Percentiles rank a stretch among this genome's conserved stretches.
phyloP scores from a whole-genome alignment of 2,888 invertebrate species.

The Chrysolina americana region DNA sequence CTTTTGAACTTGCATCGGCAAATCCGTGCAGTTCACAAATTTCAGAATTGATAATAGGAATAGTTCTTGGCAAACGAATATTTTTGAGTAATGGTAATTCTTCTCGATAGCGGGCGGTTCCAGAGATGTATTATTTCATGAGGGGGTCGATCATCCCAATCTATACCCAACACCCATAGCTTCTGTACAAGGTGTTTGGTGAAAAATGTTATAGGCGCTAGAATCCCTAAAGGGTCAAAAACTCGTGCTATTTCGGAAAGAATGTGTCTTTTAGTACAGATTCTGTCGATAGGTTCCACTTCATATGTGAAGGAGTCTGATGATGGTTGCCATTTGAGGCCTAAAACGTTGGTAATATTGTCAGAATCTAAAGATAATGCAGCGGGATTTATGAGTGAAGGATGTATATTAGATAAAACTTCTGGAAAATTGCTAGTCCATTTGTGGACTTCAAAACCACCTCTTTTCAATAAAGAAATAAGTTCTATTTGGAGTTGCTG shows the following conservation, averaged over 20 bases:
- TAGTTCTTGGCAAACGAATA: conserved; percentile 21
- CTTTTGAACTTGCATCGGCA: conserved; percentile 25
- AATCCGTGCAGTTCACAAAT: conserved; percentile 36
- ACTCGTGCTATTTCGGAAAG: conserved; percentile 28
- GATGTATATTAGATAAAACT: background rate
- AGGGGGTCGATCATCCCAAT: conserved; percentile 31
- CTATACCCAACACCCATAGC: conserved; percentile 23
- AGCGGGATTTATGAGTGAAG: background rate
- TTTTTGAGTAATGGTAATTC: conserved; percentile 18
- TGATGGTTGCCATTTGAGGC: conserved; percentile 18
- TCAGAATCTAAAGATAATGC: conserved; percentile 42
- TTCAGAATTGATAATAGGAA: conserved; percentile 13
- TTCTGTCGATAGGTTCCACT: conserved; percentile 11
- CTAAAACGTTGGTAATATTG: conserved; percentile 3
- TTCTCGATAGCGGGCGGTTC: conserved; percentile 10
- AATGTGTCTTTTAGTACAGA: conserved; percentile 25
- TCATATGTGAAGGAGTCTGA: conserved; percentile 13
- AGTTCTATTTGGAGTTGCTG: conserved; percentile 10
- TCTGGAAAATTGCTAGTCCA: conserved; percentile 21
- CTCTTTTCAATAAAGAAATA: conserved; percentile 6
- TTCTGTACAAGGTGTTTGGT: conserved; percentile 26
- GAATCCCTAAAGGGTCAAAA: conserved; percentile 24
- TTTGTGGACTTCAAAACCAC: conserved; percentile 18
- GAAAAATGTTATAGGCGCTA: conserved; percentile 28
- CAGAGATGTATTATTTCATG: conserved; percentile 12